A percentile compares a stretch with the other conserved stretches of the same genome.
phyloP scores from a whole-genome alignment of 2,113 vertebrate genomes.

The Nycticorax nycticorax region DNA sequence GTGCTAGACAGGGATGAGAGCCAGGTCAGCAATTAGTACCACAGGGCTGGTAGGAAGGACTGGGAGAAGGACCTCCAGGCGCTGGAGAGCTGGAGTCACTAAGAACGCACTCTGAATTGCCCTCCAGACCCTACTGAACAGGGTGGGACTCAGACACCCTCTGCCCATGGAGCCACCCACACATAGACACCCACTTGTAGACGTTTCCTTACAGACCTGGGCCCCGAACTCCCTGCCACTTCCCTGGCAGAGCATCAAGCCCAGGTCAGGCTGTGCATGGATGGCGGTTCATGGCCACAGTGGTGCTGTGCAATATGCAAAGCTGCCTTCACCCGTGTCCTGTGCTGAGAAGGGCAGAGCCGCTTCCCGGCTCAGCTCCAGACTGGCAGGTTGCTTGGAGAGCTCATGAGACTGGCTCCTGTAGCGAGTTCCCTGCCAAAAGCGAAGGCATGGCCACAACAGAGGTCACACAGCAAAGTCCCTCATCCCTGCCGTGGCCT shows the following conservation, averaged over 20 bases:
- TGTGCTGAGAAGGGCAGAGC: background rate
- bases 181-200: background rate
- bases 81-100: background rate
- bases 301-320: background rate
- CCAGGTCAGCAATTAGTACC: background rate
- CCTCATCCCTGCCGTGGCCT: fast-evolving
- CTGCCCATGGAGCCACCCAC: background rate
- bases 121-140: background rate
- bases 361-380: background rate
- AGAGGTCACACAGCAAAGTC: background rate
- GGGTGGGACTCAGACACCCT: fast-evolving
- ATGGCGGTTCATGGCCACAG: fast-evolving
- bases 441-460: background rate
- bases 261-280: no score
- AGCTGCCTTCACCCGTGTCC: fast-evolving
- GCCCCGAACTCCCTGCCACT: background rate
- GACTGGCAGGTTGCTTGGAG: background rate
- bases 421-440: background rate
- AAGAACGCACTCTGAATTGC: background rate
- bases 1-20: background rate
- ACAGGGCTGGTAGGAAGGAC: background rate
- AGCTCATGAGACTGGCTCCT: background rate
- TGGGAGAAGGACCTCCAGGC: background rate
- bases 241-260: background rate
- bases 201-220: background rate